Percentiles rank a stretch among this genome's conserved stretches.
Conservation (phyloP, 2,888 invertebrate species). For the Diarsia dahlii region DNA sequence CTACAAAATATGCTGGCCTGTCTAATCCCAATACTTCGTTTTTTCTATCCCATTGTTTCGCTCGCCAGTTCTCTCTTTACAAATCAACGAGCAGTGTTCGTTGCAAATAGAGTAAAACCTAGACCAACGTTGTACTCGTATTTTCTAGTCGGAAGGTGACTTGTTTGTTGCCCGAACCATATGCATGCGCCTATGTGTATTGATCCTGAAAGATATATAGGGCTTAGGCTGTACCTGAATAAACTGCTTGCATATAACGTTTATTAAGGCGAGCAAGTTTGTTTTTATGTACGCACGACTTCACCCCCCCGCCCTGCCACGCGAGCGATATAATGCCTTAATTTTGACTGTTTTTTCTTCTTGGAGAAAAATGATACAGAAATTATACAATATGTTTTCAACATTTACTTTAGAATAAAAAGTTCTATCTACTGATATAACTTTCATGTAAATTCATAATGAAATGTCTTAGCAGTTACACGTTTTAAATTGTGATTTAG, state of each 20-base stretch:
- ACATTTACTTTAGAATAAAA: too few relatives aligned
- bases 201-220: not conserved
- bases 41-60: constrained; percentile 50
- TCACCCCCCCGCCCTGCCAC: too few relatives aligned
- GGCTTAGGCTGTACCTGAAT: not conserved
- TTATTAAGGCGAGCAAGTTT: too few relatives aligned
- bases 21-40: constrained; percentile 47
- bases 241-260: not conserved
- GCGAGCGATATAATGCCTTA: too few relatives aligned
- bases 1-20: constrained; percentile 68
- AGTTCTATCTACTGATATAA: too few relatives aligned
- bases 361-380: too few relatives aligned
- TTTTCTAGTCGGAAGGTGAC: constrained; percentile 40
- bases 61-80: constrained; percentile 50
- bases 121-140: constrained; percentile 41
- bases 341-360: too few relatives aligned
- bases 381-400: too few relatives aligned
- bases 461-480: too few relatives aligned
- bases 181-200: constrained; percentile 1
- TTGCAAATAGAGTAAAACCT: constrained; percentile 44
- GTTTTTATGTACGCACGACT: too few relatives aligned
- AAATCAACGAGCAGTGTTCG: constrained; percentile 50
- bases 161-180: constrained; percentile 35
- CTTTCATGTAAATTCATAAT: too few relatives aligned
- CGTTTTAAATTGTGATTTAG: too few relatives aligned